A percentile compares a stretch with the other conserved stretches of the same genome.
These are phyloP conservation scores for Saturnia pavonia DNA, from an alignment of 2,888 invertebrate genomes.

Conservation along the genomic window DNA sequence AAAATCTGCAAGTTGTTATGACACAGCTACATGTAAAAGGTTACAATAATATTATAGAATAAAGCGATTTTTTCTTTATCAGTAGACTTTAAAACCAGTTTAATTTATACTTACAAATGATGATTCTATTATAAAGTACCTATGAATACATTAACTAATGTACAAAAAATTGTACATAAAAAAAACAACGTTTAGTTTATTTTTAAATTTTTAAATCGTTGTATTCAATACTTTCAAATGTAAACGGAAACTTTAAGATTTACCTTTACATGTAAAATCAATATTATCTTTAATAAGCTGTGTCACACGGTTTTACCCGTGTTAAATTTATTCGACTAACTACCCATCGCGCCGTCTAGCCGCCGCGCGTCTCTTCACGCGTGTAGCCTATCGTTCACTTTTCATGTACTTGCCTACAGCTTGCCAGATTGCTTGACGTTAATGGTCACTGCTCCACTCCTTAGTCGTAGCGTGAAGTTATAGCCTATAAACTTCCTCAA, in stretches of 20 bases:
- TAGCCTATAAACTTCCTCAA: too few relatives aligned
- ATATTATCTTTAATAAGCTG: too few relatives aligned
- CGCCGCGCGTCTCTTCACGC: too few relatives aligned
- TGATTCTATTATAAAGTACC: background rate
- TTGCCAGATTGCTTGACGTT: too few relatives aligned
- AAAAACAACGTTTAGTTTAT: background rate
- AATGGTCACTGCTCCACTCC: too few relatives aligned
- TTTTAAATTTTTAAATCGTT: background rate
- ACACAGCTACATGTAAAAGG: background rate
- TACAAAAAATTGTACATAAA: background rate
- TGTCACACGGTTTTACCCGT: too few relatives aligned
- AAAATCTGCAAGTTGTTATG: background rate
- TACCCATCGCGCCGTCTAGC: too few relatives aligned
- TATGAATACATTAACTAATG: background rate
- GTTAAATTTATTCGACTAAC: too few relatives aligned
- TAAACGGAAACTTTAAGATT: background rate
- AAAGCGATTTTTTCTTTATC: background rate
- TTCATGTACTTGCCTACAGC: too few relatives aligned
- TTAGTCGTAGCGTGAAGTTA: too few relatives aligned
- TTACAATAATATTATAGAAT: background rate
- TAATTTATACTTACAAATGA: background rate
- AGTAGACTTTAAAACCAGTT: background rate
- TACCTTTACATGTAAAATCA: too few relatives aligned
- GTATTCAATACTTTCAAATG: background rate
- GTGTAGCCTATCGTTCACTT: too few relatives aligned